phyloP scores from a whole-genome alignment of 2,113 vertebrate genomes.

The Percina caprodes region DNA sequence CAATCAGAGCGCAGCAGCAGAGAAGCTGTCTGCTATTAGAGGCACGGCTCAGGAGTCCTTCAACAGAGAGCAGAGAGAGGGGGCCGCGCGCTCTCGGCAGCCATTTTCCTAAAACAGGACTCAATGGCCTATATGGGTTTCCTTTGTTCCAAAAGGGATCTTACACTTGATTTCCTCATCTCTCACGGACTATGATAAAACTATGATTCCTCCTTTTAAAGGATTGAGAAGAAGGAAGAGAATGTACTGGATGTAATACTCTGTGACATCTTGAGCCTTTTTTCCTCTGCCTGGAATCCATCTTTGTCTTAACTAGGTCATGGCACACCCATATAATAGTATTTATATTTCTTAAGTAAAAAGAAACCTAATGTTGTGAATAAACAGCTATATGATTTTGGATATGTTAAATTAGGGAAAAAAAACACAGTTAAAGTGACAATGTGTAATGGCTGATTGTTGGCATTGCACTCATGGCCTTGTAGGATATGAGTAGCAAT shows the following conservation, averaged over 20 bases:
- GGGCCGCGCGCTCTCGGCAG: constrained; percentile 90
- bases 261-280: constrained; percentile 89
- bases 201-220: constrained; percentile 91
- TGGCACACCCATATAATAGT: constrained; percentile 95
- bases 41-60: constrained; percentile 90
- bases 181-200: constrained; percentile 92
- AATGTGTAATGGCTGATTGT: constrained; percentile 78
- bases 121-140: constrained; percentile 96
- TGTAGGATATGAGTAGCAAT: constrained; percentile 89
- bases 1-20: constrained; percentile 93
- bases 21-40: constrained; percentile 93
- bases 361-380: constrained; percentile 87
- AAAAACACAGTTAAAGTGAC: constrained; percentile 77
- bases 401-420: constrained; percentile 63
- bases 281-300: constrained; percentile 92
- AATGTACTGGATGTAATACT: constrained; percentile 93
- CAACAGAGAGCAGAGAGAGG: constrained; percentile 95
- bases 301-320: constrained; percentile 99
- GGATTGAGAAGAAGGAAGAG: constrained; percentile 98
- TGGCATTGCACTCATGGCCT: constrained; percentile 92
- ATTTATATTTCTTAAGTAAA: constrained; percentile 91
- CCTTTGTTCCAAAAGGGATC: constrained; percentile 96
- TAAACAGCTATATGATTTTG: constrained; percentile 87
- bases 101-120: constrained; percentile 98
- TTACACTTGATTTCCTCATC: constrained; percentile 92